Evolutionary conservation across 2,888 invertebrate species (phyloP).

Genomic region (Crocallis elinguaria): DNA sequence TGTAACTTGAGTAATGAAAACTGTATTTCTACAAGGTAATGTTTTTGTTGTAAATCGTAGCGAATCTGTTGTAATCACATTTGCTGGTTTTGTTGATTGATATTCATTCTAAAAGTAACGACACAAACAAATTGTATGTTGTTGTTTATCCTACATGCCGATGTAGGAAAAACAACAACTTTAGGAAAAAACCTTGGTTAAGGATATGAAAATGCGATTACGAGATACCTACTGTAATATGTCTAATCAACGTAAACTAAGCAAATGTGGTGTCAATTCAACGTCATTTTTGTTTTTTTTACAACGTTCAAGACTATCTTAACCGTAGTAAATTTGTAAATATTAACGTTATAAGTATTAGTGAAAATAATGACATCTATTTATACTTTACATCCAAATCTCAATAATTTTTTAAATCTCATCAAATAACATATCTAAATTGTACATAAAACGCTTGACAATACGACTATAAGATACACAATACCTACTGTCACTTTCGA

Average conservation of each 20-base stretch:
- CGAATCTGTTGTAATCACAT: neutral
- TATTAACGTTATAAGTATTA: conserved; percentile 28
- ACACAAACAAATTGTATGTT: too few species aligned
- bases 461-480: conserved; percentile 74
- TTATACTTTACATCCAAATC: conserved; percentile 37
- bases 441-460: conserved; percentile 83
- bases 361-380: conserved; percentile 20
- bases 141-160: too few species aligned
- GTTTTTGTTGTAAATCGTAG: too few species aligned
- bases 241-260: neutral
- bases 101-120: too few species aligned
- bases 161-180: too few species aligned
- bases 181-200: too few species aligned
- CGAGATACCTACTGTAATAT: too few species aligned
- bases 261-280: conserved; percentile 3
- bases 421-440: conserved; percentile 81
- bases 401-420: conserved; percentile 56
- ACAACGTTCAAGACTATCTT: conserved; percentile 29
- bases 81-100: too few species aligned
- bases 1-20: too few species aligned
- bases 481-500: conserved; percentile 19
- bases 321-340: conserved; percentile 35
- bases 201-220: too few species aligned
- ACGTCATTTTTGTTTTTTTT: conserved; percentile 12
- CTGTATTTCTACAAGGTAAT: too few species aligned